Evolutionary conservation across 2,113 vertebrate genomes (phyloP).

Genomic region (Plestiodon gilberti): DNA sequence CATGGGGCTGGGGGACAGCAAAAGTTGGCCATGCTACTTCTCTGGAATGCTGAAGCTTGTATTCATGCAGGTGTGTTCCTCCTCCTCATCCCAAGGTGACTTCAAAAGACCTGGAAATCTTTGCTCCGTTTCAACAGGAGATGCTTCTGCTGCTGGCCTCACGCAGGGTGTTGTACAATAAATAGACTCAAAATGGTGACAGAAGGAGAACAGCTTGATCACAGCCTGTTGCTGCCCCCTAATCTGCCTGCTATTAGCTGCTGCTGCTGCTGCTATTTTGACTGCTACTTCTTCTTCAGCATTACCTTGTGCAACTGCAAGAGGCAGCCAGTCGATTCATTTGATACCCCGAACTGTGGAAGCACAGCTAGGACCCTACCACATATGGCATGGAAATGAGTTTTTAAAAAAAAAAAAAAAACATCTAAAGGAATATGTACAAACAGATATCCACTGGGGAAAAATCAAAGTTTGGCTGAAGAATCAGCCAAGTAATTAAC

Average conservation of each 20-base stretch:
- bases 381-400: background rate
- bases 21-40: too few relatives aligned
- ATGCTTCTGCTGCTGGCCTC: background rate
- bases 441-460: too few relatives aligned
- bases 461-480: too few relatives aligned
- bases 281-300: slow-evolving; percentile 62
- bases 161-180: slow-evolving; percentile 19
- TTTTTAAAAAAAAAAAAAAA: too few relatives aligned
- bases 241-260: slow-evolving; percentile 61
- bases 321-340: slow-evolving; percentile 19
- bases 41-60: too few relatives aligned
- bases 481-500: too few relatives aligned
- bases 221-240: slow-evolving; percentile 63
- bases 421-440: too few relatives aligned
- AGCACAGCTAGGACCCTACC: background rate
- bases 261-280: slow-evolving; percentile 70
- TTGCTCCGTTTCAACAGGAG: background rate
- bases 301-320: slow-evolving; percentile 40
- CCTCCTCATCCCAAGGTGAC: background rate
- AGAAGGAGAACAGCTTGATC: slow-evolving; percentile 75
- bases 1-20: too few relatives aligned
- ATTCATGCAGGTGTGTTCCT: background rate
- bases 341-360: background rate
- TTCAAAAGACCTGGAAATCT: background rate
- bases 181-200: slow-evolving; percentile 64